Evolutionary conservation across 2,888 invertebrate genomes (phyloP).

Genomic region (Cylindroiulus punctatus): DNA sequence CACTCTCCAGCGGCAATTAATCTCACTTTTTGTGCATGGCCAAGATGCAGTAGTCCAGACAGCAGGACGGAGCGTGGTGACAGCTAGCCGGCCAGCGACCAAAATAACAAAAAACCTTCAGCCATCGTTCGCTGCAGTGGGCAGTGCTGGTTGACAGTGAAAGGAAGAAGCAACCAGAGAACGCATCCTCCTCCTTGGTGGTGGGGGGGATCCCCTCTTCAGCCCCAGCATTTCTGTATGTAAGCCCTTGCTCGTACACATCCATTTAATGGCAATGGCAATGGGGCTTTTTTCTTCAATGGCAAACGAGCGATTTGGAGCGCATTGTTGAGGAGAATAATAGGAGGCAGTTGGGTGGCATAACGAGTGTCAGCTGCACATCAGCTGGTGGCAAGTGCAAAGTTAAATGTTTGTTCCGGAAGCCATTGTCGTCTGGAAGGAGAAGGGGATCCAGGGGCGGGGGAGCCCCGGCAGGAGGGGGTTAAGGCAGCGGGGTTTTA

Average conservation of each 20-base stretch:
- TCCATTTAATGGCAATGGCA: slow-evolving; percentile 43
- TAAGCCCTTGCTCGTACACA: slow-evolving; percentile 29
- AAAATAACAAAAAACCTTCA: background rate
- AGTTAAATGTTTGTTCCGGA: slow-evolving; percentile 55
- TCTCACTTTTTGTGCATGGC: background rate
- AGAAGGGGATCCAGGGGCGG: background rate
- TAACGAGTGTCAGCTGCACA: slow-evolving; percentile 59
- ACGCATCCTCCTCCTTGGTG: slow-evolving; percentile 37
- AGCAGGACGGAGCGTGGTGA: background rate
- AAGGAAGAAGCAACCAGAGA: background rate
- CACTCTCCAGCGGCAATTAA: background rate
- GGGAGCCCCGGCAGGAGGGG: slow-evolving; percentile 14
- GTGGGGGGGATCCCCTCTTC: background rate
- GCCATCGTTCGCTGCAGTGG: background rate
- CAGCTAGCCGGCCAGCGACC: background rate
- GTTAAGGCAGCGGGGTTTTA: slow-evolving; percentile 19
- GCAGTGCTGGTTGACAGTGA: slow-evolving; percentile 1
- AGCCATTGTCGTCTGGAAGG: slow-evolving; percentile 51
- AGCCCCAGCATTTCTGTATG: slow-evolving; percentile 23
- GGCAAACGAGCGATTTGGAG: slow-evolving; percentile 52
- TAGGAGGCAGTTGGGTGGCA: slow-evolving; percentile 55
- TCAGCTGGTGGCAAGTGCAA: slow-evolving; percentile 58
- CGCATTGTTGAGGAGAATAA: slow-evolving; percentile 54
- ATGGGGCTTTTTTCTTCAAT: slow-evolving; percentile 48
- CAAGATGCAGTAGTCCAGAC: background rate